Evolutionary conservation across 2,113 vertebrate genomes (phyloP), one percentile per base, ranked within the genome.

Genomic region (Vulpes lagopus): DNA sequence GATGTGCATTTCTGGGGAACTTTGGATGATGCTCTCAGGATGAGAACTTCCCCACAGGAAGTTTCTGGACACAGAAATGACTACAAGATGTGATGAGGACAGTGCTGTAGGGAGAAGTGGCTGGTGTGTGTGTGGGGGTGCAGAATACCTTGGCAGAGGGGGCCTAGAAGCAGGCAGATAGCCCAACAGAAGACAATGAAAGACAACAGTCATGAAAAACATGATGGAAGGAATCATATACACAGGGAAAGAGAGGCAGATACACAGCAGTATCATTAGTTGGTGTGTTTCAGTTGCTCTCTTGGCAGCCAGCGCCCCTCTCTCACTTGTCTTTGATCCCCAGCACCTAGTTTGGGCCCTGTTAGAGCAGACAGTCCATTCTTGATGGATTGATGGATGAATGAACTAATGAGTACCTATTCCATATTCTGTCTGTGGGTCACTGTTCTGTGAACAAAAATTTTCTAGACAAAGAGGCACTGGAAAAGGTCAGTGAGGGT

Each of bases 381-480:
- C 85, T 93, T 82, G 74, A 89, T 30, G 69, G 95, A 89, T 67
- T 30, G 49, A 84, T 64, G 32, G 79, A 86, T 90, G 17, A 38
- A 62, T 23, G 1, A 93, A 51, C 84, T 73, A 81, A 71, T 71
- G 65, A 91, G 85, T 38, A 80, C 49, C 81, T 94, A 49, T 11
- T 64, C 15, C 25, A 69, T 25, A 71, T 81, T 90, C 82, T 89
- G 30, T 78, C 87, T 64, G 32, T 55, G 62, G 27, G 62, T 79
- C 80, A 22, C 17, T 8, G 11, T 92, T 94, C 79, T 83, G 15
- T 55, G 57, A 90, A 90, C 67, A 71, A 49, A 71, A 92, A 95
- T 22, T 90, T 57, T 62, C 43, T 76, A 83, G 82, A n/a, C 55
- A 94, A 32, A 83, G 74, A 35, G n/a, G 67, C 57, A 78, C 32